Evolutionary conservation across 2,888 invertebrate genomes (phyloP).

Genomic region (Conchocele bisecta): DNA sequence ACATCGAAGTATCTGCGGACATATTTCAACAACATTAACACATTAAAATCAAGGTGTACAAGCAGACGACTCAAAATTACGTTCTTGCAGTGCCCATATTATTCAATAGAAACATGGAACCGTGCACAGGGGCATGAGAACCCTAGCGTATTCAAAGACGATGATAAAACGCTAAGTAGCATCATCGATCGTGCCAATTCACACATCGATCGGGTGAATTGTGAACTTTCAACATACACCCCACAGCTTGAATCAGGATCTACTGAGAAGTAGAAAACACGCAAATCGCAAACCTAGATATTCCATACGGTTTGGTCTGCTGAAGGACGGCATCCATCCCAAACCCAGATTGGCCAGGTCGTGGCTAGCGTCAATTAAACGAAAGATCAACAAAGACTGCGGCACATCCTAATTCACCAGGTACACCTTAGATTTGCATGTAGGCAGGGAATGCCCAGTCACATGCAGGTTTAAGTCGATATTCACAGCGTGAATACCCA

Average conservation of each 20-base stretch:
- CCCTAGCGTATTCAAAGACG: not conserved
- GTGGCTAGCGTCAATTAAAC: not conserved
- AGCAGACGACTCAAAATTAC: too few relatives aligned
- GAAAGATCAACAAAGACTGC: conserved; percentile 5
- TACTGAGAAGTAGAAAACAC: not conserved
- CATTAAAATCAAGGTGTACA: too few relatives aligned
- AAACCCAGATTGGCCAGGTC: not conserved
- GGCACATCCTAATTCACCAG: not conserved
- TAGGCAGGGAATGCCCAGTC: conserved; percentile 5
- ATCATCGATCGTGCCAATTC: not conserved
- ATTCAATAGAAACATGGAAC: not conserved
- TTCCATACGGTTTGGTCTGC: not conserved
- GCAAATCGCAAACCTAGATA: not conserved
- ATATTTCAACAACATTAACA: too few relatives aligned
- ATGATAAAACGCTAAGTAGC: not conserved
- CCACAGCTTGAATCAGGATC: not conserved
- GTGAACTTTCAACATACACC: not conserved
- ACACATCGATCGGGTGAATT: not conserved
- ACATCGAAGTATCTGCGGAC: too few relatives aligned
- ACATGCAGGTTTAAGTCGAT: not conserved
- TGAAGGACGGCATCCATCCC: not conserved
- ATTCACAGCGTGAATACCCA: too few relatives aligned
- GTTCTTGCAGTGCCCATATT: not conserved
- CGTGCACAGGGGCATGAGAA: not conserved
- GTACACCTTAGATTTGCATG: not conserved